Evolutionary conservation across 2,797 vertebrate genomes (phyloP), one percentile per base, ranked within the genome.

Genomic region (Neosilurus mollespiculum): DNA sequence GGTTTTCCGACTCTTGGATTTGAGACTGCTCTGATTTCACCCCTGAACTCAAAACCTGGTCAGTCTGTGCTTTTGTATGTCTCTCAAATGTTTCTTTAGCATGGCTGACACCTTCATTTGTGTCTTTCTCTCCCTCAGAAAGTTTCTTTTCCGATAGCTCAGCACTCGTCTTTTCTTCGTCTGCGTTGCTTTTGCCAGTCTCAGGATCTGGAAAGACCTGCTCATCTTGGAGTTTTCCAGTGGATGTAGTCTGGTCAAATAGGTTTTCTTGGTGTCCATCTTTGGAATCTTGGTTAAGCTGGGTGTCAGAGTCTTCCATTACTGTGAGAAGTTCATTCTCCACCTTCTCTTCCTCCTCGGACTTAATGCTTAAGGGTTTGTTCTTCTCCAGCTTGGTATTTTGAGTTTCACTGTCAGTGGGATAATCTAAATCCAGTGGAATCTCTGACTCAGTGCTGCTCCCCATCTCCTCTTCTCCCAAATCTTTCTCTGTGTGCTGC

Each of bases 381-480:
- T 78, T 65, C 65, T 89, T 62, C 22, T 84, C 78, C 1, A 89
- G 37, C 26, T 82, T n/a, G 3, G 80, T 70, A 10, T 89, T 81
- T 15, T 86, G 61, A 66, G 87, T 83, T 37, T 92, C 84, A 58
- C 91, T 89, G 34, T 93, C 91, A 53, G 88, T 88, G 61, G 87
- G 87, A 0, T 93, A 92, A 85, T 94, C 93, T 9, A 94, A 88
- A 89, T 92, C 89, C 0, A 81, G 66, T 0, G 90, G 89, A 66
- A 93, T 90, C 83, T 94, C 93, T 11, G 91, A 89, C 37, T 92
- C 93, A 75, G 92, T 88, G 88, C 94, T 94, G 34, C 92, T 91
- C 4, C 93, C 91, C 14, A 82, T 70, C 43, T 93, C 91, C 24
- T 91, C 91, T 26, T 87, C 70, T 49, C 88, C 79, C 53, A 43